Conservation (phyloP, 2,113 vertebrate species). For the Sander vitreus region DNA sequence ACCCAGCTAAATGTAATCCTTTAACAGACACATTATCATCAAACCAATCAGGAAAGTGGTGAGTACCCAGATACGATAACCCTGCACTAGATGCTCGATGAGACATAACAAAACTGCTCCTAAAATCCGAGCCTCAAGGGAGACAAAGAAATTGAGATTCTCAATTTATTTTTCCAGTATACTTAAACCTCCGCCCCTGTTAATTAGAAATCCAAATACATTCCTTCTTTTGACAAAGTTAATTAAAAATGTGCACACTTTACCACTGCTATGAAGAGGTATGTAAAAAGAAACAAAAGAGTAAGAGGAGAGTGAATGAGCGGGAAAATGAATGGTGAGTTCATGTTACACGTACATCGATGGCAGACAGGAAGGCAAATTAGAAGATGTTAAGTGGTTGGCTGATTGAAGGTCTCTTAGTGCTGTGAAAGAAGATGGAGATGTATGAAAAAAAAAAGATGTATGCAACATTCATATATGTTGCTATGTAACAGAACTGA, state of each 20-base stretch:
- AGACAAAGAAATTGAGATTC: slow-evolving; percentile 67
- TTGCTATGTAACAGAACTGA: neutral
- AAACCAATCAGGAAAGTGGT: slow-evolving; percentile 56
- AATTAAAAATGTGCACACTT: slow-evolving; percentile 80
- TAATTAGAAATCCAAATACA: slow-evolving; percentile 82
- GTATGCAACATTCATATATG: slow-evolving; percentile 3
- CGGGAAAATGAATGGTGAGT: slow-evolving; percentile 29
- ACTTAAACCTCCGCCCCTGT: slow-evolving; percentile 69
- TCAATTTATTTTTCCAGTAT: slow-evolving; percentile 61
- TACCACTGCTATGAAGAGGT: slow-evolving; percentile 47
- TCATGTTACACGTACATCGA: slow-evolving; percentile 37
- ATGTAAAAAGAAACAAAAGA: slow-evolving; percentile 42
- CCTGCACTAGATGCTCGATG: slow-evolving; percentile 48
- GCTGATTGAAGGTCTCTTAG: slow-evolving; percentile 48
- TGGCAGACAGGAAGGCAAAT: slow-evolving; percentile 40
- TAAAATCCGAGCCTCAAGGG: slow-evolving; percentile 67
- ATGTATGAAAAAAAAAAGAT: neutral
- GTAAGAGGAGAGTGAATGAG: slow-evolving; percentile 19
- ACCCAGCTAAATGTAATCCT: slow-evolving; percentile 4
- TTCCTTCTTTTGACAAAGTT: slow-evolving; percentile 72
- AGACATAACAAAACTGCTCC: slow-evolving; percentile 62
- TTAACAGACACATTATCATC: slow-evolving; percentile 57
- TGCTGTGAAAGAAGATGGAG: slow-evolving; percentile 17
- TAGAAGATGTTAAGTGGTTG: slow-evolving; percentile 50
- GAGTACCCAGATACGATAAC: slow-evolving; percentile 53